Evolutionary conservation across 2,113 vertebrate genomes (phyloP).

Genomic region (Oenanthe melanoleuca): DNA sequence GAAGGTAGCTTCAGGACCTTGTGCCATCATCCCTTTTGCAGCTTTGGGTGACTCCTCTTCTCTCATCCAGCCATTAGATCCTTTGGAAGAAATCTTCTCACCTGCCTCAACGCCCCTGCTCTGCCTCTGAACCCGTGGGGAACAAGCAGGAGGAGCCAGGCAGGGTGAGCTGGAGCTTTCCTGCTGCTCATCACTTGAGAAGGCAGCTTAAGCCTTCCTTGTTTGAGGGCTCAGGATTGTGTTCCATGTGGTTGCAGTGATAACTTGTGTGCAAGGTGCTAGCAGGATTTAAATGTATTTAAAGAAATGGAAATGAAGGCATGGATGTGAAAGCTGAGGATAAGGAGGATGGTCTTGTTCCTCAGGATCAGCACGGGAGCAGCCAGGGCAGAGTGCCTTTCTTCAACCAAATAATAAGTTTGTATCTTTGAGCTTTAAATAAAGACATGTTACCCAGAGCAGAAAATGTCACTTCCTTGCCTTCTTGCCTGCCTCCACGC

Average conservation of each 20-base stretch:
- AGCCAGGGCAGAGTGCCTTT: not conserved
- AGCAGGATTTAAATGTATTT: not conserved
- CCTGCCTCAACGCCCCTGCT: not conserved
- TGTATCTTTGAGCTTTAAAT: not conserved
- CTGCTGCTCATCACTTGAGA: not conserved
- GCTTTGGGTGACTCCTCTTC: not conserved
- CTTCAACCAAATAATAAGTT: not conserved
- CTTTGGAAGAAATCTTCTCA: not conserved
- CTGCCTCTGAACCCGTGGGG: rapidly evolving
- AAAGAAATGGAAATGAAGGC: constrained; percentile 30
- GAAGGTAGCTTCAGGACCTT: not conserved
- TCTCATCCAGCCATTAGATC: not conserved
- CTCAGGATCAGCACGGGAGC: not conserved
- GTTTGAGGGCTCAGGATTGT: not conserved
- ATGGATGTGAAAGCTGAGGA: not conserved
- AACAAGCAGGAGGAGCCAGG: not conserved
- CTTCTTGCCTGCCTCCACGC: not conserved
- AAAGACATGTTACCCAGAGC: not conserved
- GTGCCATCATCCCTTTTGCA: not conserved
- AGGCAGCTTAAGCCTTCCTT: not conserved
- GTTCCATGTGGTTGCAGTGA: not conserved
- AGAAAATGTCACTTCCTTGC: constrained; percentile 30
- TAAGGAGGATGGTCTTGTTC: not conserved
- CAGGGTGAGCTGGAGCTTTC: not conserved
- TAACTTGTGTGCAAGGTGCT: not conserved